Percentiles rank a stretch among this genome's conserved stretches.
Evolutionary conservation across 1,140 invertebrate genomes (phyloP).

Genomic region (Caenorhabditis brenneri): DNA sequence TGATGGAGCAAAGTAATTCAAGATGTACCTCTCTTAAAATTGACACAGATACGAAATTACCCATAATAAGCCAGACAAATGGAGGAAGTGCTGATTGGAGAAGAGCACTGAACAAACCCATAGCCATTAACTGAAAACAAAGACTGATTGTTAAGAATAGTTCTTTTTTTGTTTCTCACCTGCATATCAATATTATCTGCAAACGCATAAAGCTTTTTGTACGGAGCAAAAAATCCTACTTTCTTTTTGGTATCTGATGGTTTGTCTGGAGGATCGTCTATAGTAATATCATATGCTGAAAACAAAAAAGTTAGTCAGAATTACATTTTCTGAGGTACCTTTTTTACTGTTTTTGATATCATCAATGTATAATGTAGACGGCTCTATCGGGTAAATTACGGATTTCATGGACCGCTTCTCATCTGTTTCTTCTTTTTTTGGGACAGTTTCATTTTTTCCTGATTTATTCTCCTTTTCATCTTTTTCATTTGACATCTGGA

Average conservation of each 20-base stretch:
- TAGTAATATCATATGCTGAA: slow-evolving; percentile 4
- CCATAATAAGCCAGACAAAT: slow-evolving; percentile 70
- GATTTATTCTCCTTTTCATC: neutral
- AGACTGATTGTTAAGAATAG: neutral
- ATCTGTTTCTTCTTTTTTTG: neutral
- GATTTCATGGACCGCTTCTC: neutral
- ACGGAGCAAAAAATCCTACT: slow-evolving; percentile 20
- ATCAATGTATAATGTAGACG: slow-evolving; percentile 5
- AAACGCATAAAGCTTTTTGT: slow-evolving; percentile 52
- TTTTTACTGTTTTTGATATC: slow-evolving; percentile 25
- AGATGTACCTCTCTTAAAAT: slow-evolving; percentile 59
- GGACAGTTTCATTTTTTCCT: neutral
- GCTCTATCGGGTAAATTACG: slow-evolving; percentile 18
- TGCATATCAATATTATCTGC: slow-evolving; percentile 55
- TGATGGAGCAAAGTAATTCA: neutral
- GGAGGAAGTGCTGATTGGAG: slow-evolving; percentile 67
- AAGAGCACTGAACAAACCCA: slow-evolving; percentile 63
- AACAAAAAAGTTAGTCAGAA: neutral
- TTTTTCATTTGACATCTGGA: slow-evolving; percentile 29
- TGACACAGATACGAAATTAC: slow-evolving; percentile 64
- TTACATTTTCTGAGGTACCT: neutral
- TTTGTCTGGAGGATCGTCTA: neutral
- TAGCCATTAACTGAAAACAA: slow-evolving; percentile 59
- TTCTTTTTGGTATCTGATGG: neutral
- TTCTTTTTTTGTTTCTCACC: neutral